phyloP scores from a whole-genome alignment of 2,888 invertebrate genomes.

The Acleris laterana region DNA sequence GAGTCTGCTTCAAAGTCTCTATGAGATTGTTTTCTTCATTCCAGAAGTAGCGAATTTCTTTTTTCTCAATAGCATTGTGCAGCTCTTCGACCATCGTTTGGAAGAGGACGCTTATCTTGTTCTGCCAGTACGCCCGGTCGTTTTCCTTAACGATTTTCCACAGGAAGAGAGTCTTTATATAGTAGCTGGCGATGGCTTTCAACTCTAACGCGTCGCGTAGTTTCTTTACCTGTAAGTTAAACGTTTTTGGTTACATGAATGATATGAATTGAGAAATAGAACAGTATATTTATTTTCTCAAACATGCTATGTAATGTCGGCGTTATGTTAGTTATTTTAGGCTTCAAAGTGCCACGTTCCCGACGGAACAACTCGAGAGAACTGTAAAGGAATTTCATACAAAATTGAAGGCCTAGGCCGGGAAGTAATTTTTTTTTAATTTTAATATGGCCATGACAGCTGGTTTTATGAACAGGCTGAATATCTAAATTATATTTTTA shows the following conservation, averaged over 20 bases:
- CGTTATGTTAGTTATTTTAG: too few species aligned
- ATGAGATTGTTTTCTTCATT: slow-evolving; percentile 66
- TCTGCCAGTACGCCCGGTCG: slow-evolving; percentile 66
- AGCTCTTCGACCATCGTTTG: slow-evolving; percentile 65
- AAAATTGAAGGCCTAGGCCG: too few species aligned
- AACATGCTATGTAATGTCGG: too few species aligned
- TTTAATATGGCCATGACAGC: too few species aligned
- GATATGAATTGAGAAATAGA: too few species aligned
- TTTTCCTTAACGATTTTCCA: slow-evolving; percentile 65
- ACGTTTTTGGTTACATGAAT: background rate
- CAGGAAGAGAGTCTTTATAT: slow-evolving; percentile 83
- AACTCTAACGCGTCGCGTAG: slow-evolving; percentile 73
- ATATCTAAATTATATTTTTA: too few species aligned
- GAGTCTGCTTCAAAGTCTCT: slow-evolving; percentile 56
- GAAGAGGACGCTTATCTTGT: slow-evolving; percentile 60
- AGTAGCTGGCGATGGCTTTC: slow-evolving; percentile 81
- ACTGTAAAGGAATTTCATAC: too few species aligned
- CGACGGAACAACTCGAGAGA: too few species aligned
- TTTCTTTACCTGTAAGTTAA: slow-evolving; percentile 72
- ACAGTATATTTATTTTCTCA: too few species aligned
- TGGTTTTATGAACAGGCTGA: too few species aligned
- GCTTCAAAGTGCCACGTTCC: too few species aligned
- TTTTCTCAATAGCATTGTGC: slow-evolving; percentile 54
- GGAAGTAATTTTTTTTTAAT: too few species aligned
- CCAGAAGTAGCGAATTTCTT: slow-evolving; percentile 71